Conservation (phyloP, 2,888 invertebrate species). For the Heliconius charithonia region DNA sequence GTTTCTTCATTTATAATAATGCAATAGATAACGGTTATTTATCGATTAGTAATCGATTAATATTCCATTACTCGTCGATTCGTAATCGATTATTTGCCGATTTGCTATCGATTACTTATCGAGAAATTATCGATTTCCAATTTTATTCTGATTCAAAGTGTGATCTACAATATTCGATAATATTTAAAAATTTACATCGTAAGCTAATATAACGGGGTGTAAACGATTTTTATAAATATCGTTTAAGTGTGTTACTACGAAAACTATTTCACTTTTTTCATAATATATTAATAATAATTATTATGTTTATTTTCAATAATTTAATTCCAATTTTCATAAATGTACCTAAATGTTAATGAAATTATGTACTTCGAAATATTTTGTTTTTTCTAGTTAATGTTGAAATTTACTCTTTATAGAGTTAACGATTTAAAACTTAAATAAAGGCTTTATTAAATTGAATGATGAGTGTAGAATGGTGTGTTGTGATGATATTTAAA, state of each 20-base stretch:
- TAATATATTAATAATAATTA: neutral
- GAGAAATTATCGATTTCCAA: neutral
- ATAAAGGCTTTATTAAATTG: constrained; percentile 9
- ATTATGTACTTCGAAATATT: neutral
- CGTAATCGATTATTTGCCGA: neutral
- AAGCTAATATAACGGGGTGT: constrained; percentile 5
- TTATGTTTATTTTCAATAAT: neutral
- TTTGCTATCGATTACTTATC: neutral
- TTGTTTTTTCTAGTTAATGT: neutral
- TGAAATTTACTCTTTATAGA: constrained; percentile 14
- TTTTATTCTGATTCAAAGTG: neutral
- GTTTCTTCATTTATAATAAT: constrained; percentile 14
- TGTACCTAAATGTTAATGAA: neutral
- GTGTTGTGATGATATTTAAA: neutral
- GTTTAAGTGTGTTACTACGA: neutral
- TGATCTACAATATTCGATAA: constrained; percentile 18
- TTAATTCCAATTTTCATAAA: constrained; percentile 11
- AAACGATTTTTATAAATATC: constrained; percentile 16
- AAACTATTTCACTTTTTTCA: constrained; percentile 1
- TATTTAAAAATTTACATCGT: constrained; percentile 7
- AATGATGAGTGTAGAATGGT: neutral
- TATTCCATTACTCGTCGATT: neutral
- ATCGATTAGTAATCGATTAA: neutral
- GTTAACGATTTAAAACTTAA: constrained; percentile 17
- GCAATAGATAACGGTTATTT: constrained; percentile 1